Base-by-base conservation (phyloP, 2,888 invertebrate genomes). In the Drosophila melanosoma region DNA sequence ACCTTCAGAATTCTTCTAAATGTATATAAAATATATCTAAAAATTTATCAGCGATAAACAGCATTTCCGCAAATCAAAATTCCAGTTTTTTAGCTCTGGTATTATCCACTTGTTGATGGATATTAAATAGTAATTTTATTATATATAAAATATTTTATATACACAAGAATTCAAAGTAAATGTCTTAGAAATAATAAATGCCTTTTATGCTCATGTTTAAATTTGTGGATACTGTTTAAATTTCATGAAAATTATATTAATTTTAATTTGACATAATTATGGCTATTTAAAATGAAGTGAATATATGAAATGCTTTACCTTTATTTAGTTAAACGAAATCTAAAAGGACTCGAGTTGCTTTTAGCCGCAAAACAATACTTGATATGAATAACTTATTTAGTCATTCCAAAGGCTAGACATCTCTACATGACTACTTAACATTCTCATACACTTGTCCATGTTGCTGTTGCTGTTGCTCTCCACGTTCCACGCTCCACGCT, bases 351-450 rank as follows among this genome's bases (percentile, higher is more conserved):
- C 62, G 65, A 79, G 78, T 71, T 77, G 65, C 76, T 70, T 74
- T 75, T 71, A 78, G 42, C 79, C 78, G 66, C 78, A 72, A 65
- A 79, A 79, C 78, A 79, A 76, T 72, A 79, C 78, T 78, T 78
- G 79, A 78, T 78, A 78, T 78, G 78, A 78, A 78, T 78, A 78
- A 78, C 78, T 78, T 78, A 79, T 78, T 79, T 79, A 78, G 78
- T 76, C 70, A 60, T 52, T 61, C 67, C 74, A 74, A 61, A 73
- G 68, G 69, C 74, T 61, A 74, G 69, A 61, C 70, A 70, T 69
- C 69, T 69, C 69, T 68, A 78, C 74, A 78, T 72, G 76, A 79
- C 78, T 78, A 79, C 78, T 78, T 78, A 78, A 79, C 78, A 79
- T 79, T 76, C 79, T 63, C 74, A 42, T 45, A 71, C 70, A 70